Evolutionary conservation across 2,797 vertebrate genomes (phyloP), one percentile per base, ranked within the genome.

Genomic region (Phrynocephalus guinanensis): DNA sequence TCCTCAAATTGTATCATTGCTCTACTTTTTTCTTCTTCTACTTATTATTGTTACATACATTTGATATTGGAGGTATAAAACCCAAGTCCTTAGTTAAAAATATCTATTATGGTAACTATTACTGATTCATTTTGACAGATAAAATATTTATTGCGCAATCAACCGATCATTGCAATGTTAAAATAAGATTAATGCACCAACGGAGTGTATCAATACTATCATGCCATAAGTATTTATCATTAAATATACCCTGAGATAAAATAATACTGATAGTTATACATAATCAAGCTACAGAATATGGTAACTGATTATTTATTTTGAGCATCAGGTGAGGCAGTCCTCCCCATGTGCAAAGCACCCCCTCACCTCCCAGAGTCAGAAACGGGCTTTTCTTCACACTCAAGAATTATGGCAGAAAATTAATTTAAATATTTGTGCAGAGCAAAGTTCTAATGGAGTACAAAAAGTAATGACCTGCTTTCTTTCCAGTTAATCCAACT

Each of bases 401-500:
- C 44, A 80, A 82, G 50, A 5, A 82, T n/a, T 66, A 77, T 20
- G 75, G 52, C 18, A 82, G 22, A 6, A 48, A 84, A 15, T 6
- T 52, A 70, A 5, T 4, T 84, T 91, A 79, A 22, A 66, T 83
- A 63, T 10, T 84, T 82, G 90, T 71, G 70, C 67, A 56, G 87
- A 91, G 44, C 67, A 79, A 79, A 66, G 26, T 3, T 60, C 44
- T 33, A 20, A 66, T 44, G 15, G 13, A 82, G 3, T 77, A 26
- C 71, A 75, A 70, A 82, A 3, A 48, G 87, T 81, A 71, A 60
- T 73, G 9, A 79, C 50, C 30, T 70, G 79, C 82, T 71, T 85
- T 48, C 79, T 87, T 91, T 92, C 52, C 82, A 98, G 97, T 97
- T 99, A 92, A 78, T 97, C 88, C 97, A 98, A 92, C 97, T 99